These are phyloP conservation scores for Bombus impatiens DNA, from an alignment of 1,140 invertebrate genomes.

Conservation along the genomic window DNA sequence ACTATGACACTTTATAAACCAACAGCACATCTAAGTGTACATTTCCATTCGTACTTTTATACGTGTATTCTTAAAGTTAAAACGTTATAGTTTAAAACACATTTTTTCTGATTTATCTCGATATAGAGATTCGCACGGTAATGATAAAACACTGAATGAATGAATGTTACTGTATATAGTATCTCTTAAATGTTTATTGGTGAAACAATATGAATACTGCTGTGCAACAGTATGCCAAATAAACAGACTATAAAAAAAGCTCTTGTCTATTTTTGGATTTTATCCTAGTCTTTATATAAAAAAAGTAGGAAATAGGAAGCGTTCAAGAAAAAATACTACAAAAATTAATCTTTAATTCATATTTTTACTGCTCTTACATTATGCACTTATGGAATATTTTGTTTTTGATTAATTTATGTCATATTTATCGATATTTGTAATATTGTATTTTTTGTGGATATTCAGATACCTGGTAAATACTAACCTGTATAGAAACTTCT, in stretches of 20 bases:
- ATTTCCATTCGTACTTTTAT: slow-evolving; percentile 30
- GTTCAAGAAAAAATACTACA: neutral
- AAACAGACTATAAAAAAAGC: slow-evolving; percentile 29
- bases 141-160: neutral
- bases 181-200: slow-evolving; percentile 50
- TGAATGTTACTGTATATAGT: slow-evolving; percentile 52
- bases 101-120: neutral
- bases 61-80: slow-evolving; percentile 6
- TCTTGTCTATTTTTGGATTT: neutral
- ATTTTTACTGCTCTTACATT: neutral
- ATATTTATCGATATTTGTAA: neutral
- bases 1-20: neutral
- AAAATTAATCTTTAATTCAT: neutral
- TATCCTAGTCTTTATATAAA: neutral
- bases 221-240: slow-evolving; percentile 56
- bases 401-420: slow-evolving; percentile 17
- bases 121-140: neutral
- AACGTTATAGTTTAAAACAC: neutral
- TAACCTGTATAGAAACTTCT: neutral
- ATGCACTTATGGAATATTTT: neutral
- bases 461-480: neutral
- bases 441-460: neutral
- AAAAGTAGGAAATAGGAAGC: neutral
- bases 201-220: slow-evolving; percentile 9
- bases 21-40: neutral